phyloP scores from a whole-genome alignment of 2,113 vertebrate species.

The Boleophthalmus pectinirostris region DNA sequence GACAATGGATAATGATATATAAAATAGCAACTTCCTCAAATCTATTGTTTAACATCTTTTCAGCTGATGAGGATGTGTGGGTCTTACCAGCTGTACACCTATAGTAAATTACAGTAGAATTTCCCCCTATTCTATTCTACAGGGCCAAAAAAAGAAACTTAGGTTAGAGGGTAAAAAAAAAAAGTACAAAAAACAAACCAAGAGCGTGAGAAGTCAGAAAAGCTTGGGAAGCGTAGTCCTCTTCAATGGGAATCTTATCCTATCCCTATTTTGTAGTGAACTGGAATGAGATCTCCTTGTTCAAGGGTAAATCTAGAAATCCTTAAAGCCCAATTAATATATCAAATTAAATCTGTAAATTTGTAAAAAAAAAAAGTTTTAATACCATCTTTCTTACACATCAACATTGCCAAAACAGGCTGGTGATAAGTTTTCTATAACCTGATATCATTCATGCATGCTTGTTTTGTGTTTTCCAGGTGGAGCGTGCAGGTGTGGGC shows the following conservation, averaged over 20 bases:
- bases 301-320: not conserved
- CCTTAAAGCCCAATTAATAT: too few relatives aligned
- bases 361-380: not conserved
- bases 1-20: not conserved
- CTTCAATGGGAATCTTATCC: not conserved
- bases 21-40: not conserved
- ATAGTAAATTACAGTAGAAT: too few relatives aligned
- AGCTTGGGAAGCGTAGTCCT: not conserved
- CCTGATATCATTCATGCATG: not conserved
- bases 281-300: not conserved
- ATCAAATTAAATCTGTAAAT: too few relatives aligned
- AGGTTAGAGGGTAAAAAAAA: too few relatives aligned
- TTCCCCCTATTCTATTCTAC: too few relatives aligned
- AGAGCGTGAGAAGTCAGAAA: not conserved
- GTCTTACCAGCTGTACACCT: not conserved
- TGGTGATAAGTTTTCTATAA: not conserved
- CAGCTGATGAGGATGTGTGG: not conserved
- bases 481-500: conserved; percentile 85
- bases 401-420: not conserved
- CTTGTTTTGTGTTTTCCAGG: conserved; percentile 68
- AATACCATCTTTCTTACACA: not conserved
- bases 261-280: not conserved
- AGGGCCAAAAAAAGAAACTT: too few relatives aligned
- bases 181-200: too few relatives aligned
- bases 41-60: not conserved